Percentiles rank a stretch among this genome's conserved stretches.
phyloP scores from a whole-genome alignment of 2,113 vertebrate genomes.

The Misgurnus anguillicaudatus region DNA sequence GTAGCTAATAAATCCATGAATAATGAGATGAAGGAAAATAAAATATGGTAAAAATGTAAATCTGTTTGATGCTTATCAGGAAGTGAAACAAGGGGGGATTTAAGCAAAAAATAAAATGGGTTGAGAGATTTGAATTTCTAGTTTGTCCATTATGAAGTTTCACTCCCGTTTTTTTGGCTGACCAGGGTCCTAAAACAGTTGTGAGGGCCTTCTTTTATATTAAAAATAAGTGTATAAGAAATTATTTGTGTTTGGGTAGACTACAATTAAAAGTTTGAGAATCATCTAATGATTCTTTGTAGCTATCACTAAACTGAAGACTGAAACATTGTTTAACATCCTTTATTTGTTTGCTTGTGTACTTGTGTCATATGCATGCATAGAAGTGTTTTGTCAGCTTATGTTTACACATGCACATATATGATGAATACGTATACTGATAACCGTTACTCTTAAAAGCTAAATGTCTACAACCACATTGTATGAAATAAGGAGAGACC shows the following conservation, averaged over 20 bases:
- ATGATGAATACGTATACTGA: neutral
- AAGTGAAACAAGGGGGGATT: conserved; percentile 48
- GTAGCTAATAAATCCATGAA: conserved; percentile 1
- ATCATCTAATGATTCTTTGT: too few species aligned
- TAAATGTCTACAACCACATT: neutral
- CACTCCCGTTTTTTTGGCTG: neutral
- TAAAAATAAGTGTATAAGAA: too few species aligned
- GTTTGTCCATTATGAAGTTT: neutral
- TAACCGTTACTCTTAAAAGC: neutral
- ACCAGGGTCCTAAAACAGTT: neutral
- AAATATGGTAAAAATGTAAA: conserved; percentile 30
- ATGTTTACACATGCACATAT: neutral
- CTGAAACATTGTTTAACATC: neutral
- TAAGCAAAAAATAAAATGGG: conserved; percentile 22
- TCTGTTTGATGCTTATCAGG: conserved; percentile 50
- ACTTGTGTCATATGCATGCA: neutral
- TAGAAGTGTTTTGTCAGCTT: neutral
- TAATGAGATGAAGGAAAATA: neutral
- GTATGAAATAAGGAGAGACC: neutral
- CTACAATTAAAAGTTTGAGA: too few species aligned
- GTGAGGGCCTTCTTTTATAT: neutral
- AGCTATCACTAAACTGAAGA: too few species aligned
- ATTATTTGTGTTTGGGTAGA: too few species aligned
- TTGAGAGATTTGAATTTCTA: neutral
- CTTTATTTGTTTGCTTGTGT: neutral